Conservation (phyloP, 1,140 invertebrate species). For the Drosophila sturtevanti region DNA sequence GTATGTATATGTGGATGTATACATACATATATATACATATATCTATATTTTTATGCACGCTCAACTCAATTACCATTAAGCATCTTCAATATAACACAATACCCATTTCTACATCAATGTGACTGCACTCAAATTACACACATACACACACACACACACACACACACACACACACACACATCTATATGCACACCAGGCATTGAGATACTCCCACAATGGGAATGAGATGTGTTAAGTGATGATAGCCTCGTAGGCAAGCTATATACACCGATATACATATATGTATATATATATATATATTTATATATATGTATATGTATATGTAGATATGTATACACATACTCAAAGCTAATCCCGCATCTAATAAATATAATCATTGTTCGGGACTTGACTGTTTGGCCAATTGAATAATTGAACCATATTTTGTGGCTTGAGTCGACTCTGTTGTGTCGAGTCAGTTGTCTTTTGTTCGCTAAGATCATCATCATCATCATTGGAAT, state of each 20-base stretch:
- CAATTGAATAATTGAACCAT: slow-evolving; percentile 80
- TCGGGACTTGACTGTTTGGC: slow-evolving; percentile 21
- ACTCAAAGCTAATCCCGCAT: slow-evolving; percentile 54
- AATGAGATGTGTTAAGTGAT: slow-evolving; percentile 8
- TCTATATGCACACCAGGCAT: too few relatives aligned
- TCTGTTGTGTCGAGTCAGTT: slow-evolving; percentile 6
- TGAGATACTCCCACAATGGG: background rate
- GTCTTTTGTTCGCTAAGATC: slow-evolving; percentile 29
- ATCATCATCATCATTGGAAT: slow-evolving; percentile 19
- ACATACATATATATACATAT: background rate
- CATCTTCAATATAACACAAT: slow-evolving; percentile 26
- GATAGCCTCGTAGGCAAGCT: slow-evolving; percentile 13
- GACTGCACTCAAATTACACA: slow-evolving; percentile 45
- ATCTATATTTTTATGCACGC: background rate
- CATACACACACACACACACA: slow-evolving; percentile 12
- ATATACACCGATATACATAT: background rate
- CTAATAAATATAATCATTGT: slow-evolving; percentile 69
- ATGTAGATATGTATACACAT: background rate
- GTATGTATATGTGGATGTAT: background rate
- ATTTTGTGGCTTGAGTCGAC: slow-evolving; percentile 27
- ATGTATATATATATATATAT: background rate
- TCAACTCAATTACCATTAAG: slow-evolving; percentile 43
- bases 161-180: slow-evolving; percentile 31
- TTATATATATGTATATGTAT: background rate
- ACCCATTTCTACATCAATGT: slow-evolving; percentile 31